Evolutionary conservation across 2,797 vertebrate genomes (phyloP).

Genomic region (Rhyacichthys aspro): DNA sequence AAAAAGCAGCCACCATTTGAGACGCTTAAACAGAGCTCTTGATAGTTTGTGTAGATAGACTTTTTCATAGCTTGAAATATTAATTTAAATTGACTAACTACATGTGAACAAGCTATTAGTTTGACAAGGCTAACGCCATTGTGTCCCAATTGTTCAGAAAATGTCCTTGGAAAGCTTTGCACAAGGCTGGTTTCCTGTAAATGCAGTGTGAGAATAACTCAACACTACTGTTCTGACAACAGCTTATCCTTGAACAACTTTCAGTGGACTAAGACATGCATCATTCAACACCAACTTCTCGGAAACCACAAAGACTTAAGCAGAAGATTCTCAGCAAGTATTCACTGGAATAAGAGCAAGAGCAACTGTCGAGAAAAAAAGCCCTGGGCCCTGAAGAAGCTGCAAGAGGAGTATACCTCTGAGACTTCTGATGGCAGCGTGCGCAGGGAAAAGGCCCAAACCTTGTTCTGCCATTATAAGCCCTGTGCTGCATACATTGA

Average conservation of each 20-base stretch:
- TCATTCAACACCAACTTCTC: slow-evolving; percentile 52
- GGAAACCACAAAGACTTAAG: slow-evolving; percentile 45
- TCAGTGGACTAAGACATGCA: slow-evolving; percentile 34
- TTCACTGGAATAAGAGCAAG: slow-evolving; percentile 49
- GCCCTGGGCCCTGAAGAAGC: slow-evolving; percentile 62
- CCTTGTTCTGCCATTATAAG: slow-evolving; percentile 62
- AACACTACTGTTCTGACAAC: slow-evolving; percentile 19
- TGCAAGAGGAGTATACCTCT: slow-evolving; percentile 62
- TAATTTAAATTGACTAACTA: too few relatives aligned
- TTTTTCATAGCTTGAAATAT: too few relatives aligned
- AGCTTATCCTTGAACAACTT: slow-evolving; percentile 45
- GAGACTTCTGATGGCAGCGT: slow-evolving; percentile 66
- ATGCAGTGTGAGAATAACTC: slow-evolving; percentile 7
- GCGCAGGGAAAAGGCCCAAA: slow-evolving; percentile 63
- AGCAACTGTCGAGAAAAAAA: slow-evolving; percentile 52
- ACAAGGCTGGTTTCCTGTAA: slow-evolving; percentile 19
- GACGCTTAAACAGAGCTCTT: too few relatives aligned
- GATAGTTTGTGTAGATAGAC: too few relatives aligned
- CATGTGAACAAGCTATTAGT: too few relatives aligned
- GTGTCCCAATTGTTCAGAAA: not conserved
- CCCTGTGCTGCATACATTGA: slow-evolving; percentile 52
- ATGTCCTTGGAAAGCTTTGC: slow-evolving; percentile 16
- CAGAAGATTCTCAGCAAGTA: slow-evolving; percentile 42
- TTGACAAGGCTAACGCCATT: not conserved
- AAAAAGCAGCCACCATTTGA: too few relatives aligned